Evolutionary conservation across 1,140 invertebrate species (phyloP).

Genomic region (Protaetia brevitarsis): DNA sequence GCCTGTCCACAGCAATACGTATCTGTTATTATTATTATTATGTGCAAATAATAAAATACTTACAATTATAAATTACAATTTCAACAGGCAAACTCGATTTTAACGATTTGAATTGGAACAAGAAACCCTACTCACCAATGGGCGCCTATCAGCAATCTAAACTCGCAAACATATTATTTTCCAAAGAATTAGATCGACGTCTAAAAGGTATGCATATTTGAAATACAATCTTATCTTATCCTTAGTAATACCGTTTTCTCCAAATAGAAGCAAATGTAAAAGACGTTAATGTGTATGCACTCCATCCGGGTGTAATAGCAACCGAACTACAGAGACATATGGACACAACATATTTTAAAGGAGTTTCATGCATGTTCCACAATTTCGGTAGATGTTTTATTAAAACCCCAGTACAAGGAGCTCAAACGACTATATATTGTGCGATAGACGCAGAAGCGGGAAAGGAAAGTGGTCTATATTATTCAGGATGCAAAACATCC

Average conservation of each 20-base stretch:
- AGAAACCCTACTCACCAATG: constrained; percentile 56
- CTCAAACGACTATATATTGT: constrained; percentile 75
- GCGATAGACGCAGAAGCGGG: constrained; percentile 64
- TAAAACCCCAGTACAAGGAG: constrained; percentile 64
- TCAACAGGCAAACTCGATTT: constrained; percentile 64
- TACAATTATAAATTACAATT: too few species aligned
- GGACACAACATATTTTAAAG: constrained; percentile 50
- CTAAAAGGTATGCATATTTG: constrained; percentile 45
- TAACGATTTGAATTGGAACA: constrained; percentile 65
- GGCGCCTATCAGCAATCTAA: constrained; percentile 69
- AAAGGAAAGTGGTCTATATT: constrained; percentile 57
- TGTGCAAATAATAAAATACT: too few species aligned
- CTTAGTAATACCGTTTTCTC: too few species aligned
- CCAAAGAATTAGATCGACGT: constrained; percentile 57
- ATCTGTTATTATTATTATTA: too few species aligned
- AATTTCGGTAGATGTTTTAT: constrained; percentile 48
- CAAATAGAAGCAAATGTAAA: constrained; percentile 36
- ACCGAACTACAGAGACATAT: constrained; percentile 71
- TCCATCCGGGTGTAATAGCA: constrained; percentile 67
- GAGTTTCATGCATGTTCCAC: constrained; percentile 41
- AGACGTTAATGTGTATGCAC: constrained; percentile 61
- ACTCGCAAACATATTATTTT: constrained; percentile 71
- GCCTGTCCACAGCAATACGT: too few species aligned
- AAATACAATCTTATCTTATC: not conserved
- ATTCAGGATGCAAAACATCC: constrained; percentile 56